These are phyloP conservation scores for Maccullochella peelii DNA, from an alignment of 2,113 vertebrate genomes.

Conservation along the genomic window DNA sequence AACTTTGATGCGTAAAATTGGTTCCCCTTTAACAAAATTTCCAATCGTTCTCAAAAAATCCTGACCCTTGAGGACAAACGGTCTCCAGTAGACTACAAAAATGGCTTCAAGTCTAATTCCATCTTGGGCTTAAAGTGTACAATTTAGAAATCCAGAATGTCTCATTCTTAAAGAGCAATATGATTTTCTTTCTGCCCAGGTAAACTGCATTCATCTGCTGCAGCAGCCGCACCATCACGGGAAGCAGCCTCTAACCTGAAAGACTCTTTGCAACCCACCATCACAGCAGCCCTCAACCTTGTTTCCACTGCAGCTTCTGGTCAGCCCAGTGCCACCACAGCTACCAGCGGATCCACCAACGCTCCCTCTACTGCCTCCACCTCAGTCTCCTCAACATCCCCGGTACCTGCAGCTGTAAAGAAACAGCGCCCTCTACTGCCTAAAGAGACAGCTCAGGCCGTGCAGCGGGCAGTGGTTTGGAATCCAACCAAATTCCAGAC, in stretches of 20 bases:
- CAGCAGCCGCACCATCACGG: constrained; percentile 81
- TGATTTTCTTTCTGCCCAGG: constrained; percentile 72
- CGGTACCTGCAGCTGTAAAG: constrained; percentile 85
- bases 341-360: constrained; percentile 72
- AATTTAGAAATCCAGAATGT: not conserved
- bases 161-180: not conserved
- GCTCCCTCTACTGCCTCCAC: constrained; percentile 77
- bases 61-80: not conserved
- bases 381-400: constrained; percentile 80
- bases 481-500: constrained; percentile 95
- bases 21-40: not conserved
- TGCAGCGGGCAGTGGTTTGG: constrained; percentile 93
- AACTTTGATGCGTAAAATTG: not conserved
- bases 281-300: constrained; percentile 76
- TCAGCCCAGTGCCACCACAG: constrained; percentile 78
- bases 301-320: constrained; percentile 77
- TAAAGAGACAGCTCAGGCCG: constrained; percentile 92
- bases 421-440: constrained; percentile 97
- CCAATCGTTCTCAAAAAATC: not conserved
- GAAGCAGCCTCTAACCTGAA: constrained; percentile 84
- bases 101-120: not conserved
- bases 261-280: constrained; percentile 84
- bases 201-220: constrained; percentile 85
- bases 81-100: not conserved
- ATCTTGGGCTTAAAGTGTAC: not conserved